Base-by-base conservation (phyloP, 2,113 vertebrate species). In the Mohoua ochrocephala region DNA sequence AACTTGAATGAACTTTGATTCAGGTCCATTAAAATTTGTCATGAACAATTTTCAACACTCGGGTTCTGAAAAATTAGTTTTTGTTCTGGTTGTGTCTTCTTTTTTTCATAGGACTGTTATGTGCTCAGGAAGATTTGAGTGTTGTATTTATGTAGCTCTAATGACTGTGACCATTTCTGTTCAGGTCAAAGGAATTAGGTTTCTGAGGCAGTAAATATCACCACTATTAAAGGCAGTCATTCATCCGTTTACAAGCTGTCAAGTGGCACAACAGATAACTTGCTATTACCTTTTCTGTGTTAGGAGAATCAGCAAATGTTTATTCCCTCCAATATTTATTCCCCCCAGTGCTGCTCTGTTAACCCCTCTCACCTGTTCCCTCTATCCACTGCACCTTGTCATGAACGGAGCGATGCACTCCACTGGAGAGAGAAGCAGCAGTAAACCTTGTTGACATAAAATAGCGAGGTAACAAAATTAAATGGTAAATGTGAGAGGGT, bases 401-500 rank as follows among this genome's bases (percentile, higher is more conserved):
- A 26, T 10, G 31, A 19, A 16, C 20, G 35, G 35, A 63, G 28
- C 14, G 56, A 47, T 47, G 64, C 47, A 15, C 24, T 26, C 67
- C 24, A 22, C 30, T 31, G 13, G 37, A 28, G 31, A 23, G 21
- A 28, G 31, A 20, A 33, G 22, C 42, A 37, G 50, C 31, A 70
- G 10, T 7, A 35, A 63, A 50, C 7, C 27, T 49, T 28, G 35
- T 9, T 16, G 21, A 41, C 1, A 0, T 16, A 8, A 42, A 84
- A 6, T 10, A 44, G 18, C 0, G 0, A 63, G 31, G 22, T 37
- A 33, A 70, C 30, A 47, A 49, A 42, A 19, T 20, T 17, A 13
- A 42, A 10, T 28, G 63, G 18, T 16, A 9, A 50, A 56, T 6
- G 22, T 44, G 49, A 20, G 42, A 37, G 35, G 9, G 31, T 31